Percentiles rank a stretch among this genome's conserved stretches.
These are phyloP conservation scores for Anguilla anguilla DNA, from an alignment of 2,797 vertebrate genomes.

Conservation along the genomic window DNA sequence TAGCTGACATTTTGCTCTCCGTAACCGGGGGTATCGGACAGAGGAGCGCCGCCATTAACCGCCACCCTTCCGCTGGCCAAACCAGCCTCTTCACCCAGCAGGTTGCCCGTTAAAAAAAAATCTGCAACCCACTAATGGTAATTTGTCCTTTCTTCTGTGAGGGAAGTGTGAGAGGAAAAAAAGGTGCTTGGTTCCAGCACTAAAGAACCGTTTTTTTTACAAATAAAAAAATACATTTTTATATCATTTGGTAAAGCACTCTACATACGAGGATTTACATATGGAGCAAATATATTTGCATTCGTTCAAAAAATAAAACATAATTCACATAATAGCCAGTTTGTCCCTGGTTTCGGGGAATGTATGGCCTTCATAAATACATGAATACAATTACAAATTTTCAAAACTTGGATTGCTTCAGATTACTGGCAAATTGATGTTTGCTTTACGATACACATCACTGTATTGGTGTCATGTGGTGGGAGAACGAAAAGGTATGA, in stretches of 20 bases:
- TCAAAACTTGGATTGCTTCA: background rate
- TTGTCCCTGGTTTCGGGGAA: background rate
- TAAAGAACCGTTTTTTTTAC: background rate
- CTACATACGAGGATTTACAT: background rate
- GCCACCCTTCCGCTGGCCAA: background rate
- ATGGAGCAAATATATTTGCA: background rate
- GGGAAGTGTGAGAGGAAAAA: background rate
- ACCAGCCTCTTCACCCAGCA: background rate
- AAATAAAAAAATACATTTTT: background rate
- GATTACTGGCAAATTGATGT: background rate
- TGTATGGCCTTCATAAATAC: background rate
- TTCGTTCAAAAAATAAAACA: background rate
- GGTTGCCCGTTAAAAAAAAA: background rate
- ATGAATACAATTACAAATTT: background rate
- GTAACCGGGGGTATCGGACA: background rate
- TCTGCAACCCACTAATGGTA: background rate
- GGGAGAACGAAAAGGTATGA: background rate
- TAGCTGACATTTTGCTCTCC: background rate
- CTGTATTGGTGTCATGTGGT: background rate
- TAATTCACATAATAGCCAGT: background rate
- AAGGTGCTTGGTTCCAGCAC: background rate
- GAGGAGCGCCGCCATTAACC: background rate
- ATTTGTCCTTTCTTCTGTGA: background rate
- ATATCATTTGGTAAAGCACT: background rate
- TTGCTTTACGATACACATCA: background rate